Evolutionary conservation across 2,888 invertebrate genomes (phyloP).

Genomic region (Trachelus troglodyta): DNA sequence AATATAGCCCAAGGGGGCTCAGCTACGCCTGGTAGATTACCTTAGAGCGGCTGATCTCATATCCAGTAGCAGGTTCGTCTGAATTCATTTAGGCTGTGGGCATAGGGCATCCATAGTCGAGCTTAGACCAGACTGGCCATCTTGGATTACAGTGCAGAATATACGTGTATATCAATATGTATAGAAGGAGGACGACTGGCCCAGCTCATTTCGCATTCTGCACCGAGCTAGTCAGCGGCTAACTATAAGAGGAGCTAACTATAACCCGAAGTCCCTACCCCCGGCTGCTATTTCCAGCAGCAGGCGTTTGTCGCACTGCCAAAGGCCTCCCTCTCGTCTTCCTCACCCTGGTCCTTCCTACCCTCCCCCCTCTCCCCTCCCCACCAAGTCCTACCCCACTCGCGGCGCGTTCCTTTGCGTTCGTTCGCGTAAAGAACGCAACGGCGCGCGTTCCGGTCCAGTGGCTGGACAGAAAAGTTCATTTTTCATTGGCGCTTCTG

Average conservation of each 20-base stretch:
- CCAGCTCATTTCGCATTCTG: constrained; percentile 48
- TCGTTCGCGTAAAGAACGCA: constrained; percentile 19
- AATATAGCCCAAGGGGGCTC: constrained; percentile 6
- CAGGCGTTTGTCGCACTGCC: constrained; percentile 47
- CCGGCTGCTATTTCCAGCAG: constrained; percentile 44
- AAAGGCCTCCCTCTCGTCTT: constrained; percentile 21
- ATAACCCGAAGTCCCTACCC: constrained; percentile 48
- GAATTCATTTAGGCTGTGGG: constrained; percentile 35
- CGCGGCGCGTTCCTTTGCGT: constrained; percentile 3
- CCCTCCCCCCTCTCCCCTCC: background rate
- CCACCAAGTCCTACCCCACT: background rate
- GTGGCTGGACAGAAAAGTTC: constrained; percentile 10
- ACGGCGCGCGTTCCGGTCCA: constrained; percentile 20
- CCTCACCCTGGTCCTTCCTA: background rate
- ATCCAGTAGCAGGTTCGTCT: constrained; percentile 44
- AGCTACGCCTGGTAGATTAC: constrained; percentile 32
- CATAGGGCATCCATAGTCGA: background rate
- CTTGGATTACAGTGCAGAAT: constrained; percentile 1
- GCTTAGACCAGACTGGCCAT: background rate
- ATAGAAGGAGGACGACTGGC: constrained; percentile 16
- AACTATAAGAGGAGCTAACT: constrained; percentile 59
- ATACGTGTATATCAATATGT: background rate
- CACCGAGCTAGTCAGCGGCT: constrained; percentile 55
- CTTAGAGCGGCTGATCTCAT: constrained; percentile 39
- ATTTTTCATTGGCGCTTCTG: constrained; percentile 13